A percentile compares a stretch with the other conserved stretches of the same genome.
These are phyloP conservation scores for Chaetops frenatus DNA, from an alignment of 2,113 vertebrate species.

Conservation along the genomic window DNA sequence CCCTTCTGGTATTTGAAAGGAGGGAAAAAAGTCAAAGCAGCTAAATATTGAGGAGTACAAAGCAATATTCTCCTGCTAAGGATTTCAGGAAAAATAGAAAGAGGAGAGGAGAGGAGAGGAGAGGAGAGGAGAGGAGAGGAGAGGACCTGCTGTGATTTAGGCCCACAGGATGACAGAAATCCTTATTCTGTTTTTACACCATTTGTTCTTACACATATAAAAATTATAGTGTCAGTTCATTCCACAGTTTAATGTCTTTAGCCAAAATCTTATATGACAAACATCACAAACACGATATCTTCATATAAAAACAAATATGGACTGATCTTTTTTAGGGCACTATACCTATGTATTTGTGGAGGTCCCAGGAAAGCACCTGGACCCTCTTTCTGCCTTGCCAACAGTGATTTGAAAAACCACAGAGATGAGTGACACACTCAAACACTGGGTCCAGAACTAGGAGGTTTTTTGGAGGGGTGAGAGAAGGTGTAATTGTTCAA, in stretches of 20 bases:
- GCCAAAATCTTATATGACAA: not conserved
- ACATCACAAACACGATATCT: not conserved
- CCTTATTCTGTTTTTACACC: not conserved
- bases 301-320: not conserved
- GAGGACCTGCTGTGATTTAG: not conserved
- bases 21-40: not conserved
- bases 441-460: not conserved
- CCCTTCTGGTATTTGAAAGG: constrained; percentile 4
- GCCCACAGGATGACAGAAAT: not conserved
- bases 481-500: not conserved
- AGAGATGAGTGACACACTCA: not conserved
- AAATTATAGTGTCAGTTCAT: not conserved
- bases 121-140: not conserved
- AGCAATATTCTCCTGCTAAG: not conserved
- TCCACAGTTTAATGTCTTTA: not conserved
- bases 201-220: not conserved
- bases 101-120: not conserved
- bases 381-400: not conserved
- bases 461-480: not conserved
- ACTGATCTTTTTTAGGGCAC: not conserved
- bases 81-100: not conserved
- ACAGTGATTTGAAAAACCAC: not conserved
- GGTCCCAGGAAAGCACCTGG: not conserved
- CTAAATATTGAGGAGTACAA: not conserved
- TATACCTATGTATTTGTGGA: not conserved